These are phyloP conservation scores for Rhyacichthys aspro DNA, from an alignment of 2,797 vertebrate species.

Conservation along the genomic window DNA sequence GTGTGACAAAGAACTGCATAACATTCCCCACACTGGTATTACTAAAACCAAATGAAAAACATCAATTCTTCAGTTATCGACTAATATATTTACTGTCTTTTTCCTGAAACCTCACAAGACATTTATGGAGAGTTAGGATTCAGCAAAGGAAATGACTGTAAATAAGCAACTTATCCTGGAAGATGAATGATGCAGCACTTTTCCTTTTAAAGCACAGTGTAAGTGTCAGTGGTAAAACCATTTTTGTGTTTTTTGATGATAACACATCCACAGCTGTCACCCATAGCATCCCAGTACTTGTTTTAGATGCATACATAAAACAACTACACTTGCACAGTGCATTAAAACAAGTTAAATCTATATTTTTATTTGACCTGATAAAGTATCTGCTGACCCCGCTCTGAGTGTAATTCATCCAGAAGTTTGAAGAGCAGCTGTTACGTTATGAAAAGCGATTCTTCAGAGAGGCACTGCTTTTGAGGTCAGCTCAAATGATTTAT, in stretches of 20 bases:
- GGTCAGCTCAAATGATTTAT: slow-evolving; percentile 22
- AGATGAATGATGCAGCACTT: neutral
- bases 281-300: no score
- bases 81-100: slow-evolving; percentile 16
- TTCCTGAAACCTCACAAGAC: slow-evolving; percentile 15
- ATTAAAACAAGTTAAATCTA: no score
- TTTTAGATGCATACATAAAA: no score
- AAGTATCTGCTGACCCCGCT: slow-evolving; percentile 19
- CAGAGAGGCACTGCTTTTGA: slow-evolving; percentile 8
- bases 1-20: slow-evolving; percentile 13
- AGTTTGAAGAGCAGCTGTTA: slow-evolving; percentile 34
- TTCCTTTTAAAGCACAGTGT: no score
- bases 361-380: slow-evolving; percentile 3
- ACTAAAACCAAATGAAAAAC: slow-evolving; percentile 57
- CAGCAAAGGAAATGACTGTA: slow-evolving; percentile 32
- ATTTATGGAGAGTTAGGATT: slow-evolving; percentile 12
- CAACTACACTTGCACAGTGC: no score
- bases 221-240: neutral
- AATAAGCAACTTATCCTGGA: slow-evolving; percentile 3
- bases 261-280: no score
- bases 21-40: slow-evolving; percentile 53
- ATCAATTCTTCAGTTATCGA: slow-evolving; percentile 32
- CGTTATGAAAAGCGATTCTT: slow-evolving; percentile 22
- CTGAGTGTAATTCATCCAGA: slow-evolving; percentile 30
- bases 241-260: no score